Evolutionary conservation across 2,797 vertebrate genomes (phyloP).

Genomic region (Dendrocincla tyrannina): DNA sequence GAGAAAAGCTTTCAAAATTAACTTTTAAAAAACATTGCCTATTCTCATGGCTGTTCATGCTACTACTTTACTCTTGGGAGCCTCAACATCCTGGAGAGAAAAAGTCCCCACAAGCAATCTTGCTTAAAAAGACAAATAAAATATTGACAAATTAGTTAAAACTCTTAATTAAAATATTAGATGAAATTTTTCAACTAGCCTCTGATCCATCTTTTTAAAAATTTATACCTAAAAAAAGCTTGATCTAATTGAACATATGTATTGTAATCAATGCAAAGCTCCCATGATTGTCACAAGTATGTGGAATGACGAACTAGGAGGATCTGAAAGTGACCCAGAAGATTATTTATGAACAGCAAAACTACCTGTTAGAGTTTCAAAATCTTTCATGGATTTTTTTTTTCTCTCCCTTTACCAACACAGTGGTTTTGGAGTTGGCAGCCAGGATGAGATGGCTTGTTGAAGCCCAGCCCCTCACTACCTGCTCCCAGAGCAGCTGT

Average conservation of each 20-base stretch:
- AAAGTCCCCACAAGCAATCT: not conserved
- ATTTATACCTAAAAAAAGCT: not conserved
- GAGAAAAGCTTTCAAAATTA: not conserved
- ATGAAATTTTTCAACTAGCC: not conserved
- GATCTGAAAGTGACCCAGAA: not conserved
- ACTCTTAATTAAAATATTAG: not conserved
- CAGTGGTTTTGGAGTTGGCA: too few relatives aligned
- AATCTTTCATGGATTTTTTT: too few relatives aligned
- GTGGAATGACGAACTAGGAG: not conserved
- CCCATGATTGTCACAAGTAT: not conserved
- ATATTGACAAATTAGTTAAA: not conserved
- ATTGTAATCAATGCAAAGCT: not conserved
- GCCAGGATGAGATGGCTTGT: too few relatives aligned
- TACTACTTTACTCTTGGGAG: not conserved
- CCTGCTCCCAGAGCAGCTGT: too few relatives aligned
- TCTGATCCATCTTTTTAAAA: not conserved
- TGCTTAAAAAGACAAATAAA: not conserved
- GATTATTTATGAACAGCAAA: not conserved
- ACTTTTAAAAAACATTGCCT: not conserved
- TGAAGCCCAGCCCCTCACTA: too few relatives aligned
- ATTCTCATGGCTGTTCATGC: not conserved
- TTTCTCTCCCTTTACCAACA: too few relatives aligned
- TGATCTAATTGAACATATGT: not conserved
- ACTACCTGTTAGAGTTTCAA: not conserved
- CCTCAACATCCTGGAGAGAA: not conserved